Percentiles rank a stretch among this genome's conserved stretches.
Evolutionary conservation across 2,113 vertebrate genomes (phyloP).

Genomic region (Prionailurus viverrinus): DNA sequence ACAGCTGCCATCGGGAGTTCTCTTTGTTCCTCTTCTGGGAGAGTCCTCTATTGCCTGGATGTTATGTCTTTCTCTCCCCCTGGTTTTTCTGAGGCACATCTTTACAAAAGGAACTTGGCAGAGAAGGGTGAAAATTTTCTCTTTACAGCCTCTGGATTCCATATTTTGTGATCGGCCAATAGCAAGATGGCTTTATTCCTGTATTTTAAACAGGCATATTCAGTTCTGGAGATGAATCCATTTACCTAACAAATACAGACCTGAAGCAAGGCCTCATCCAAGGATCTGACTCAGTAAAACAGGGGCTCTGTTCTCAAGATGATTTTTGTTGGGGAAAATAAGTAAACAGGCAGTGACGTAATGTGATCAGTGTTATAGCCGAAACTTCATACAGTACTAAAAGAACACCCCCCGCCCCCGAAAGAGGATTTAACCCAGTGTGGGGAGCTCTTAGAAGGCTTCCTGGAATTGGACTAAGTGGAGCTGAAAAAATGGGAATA

Average conservation of each 20-base stretch:
- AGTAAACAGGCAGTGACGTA: background rate
- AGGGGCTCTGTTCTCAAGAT: background rate
- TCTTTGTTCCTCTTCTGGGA: background rate
- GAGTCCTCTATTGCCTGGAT: background rate
- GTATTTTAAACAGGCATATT: background rate
- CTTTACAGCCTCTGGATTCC: background rate
- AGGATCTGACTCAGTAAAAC: background rate
- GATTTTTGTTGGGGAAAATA: background rate
- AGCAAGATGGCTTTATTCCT: constrained; percentile 17
- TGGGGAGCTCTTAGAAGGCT: background rate
- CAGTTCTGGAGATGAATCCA: background rate
- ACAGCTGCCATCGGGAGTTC: background rate
- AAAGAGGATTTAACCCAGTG: background rate
- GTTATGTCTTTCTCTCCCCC: background rate
- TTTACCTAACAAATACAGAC: background rate
- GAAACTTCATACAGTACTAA: background rate
- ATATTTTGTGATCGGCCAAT: background rate
- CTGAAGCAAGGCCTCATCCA: background rate
- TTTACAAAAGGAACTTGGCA: background rate
- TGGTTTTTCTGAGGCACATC: background rate
- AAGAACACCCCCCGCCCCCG: background rate
- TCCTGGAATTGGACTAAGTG: background rate
- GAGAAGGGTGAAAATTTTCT: background rate
- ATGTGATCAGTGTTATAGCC: background rate
- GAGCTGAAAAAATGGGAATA: background rate